Conservation (phyloP, 2,113 vertebrate genomes). For the Edolisoma coerulescens region DNA sequence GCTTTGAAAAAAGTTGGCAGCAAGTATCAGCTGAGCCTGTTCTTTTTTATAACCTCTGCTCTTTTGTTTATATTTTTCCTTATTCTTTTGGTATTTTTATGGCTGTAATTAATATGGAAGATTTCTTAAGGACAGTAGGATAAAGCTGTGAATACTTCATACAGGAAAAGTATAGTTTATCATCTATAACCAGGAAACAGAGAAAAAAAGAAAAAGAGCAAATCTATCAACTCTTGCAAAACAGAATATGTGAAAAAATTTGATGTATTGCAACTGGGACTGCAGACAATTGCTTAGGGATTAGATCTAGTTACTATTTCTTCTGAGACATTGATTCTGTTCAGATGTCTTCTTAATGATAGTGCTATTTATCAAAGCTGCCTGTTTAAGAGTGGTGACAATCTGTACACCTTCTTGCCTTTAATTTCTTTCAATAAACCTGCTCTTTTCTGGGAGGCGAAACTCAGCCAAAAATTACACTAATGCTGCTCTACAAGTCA, state of each 20-base stretch:
- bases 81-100: conserved; percentile 3
- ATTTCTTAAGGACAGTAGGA: background rate
- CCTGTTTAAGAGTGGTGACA: background rate
- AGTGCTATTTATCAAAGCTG: background rate
- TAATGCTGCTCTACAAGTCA: background rate
- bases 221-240: background rate
- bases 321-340: background rate
- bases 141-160: background rate
- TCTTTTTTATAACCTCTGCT: background rate
- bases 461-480: background rate
- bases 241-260: background rate
- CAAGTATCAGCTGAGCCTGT: background rate
- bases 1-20: background rate
- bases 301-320: background rate
- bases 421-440: background rate
- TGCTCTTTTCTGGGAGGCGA: background rate
- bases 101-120: background rate
- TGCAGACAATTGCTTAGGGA: background rate
- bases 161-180: background rate
- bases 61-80: background rate
- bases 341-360: background rate
- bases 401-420: background rate
- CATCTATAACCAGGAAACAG: background rate
- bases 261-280: background rate
- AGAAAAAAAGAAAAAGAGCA: background rate